These are phyloP conservation scores for Chaetodon trifasciatus DNA, from an alignment of 2,797 vertebrate species.

Conservation along the genomic window DNA sequence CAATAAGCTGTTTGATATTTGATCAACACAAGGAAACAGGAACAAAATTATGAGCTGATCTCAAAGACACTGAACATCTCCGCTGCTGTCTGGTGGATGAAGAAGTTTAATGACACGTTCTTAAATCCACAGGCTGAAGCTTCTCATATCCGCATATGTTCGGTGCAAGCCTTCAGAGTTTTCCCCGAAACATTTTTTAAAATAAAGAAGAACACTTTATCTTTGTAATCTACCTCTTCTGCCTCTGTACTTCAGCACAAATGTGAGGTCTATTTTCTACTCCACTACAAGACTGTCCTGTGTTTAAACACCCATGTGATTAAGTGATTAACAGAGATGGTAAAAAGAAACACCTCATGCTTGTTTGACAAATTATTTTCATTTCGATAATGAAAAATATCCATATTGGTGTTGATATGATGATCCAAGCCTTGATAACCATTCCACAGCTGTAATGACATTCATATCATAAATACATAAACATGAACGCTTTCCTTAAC, in stretches of 20 bases:
- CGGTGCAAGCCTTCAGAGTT: not conserved
- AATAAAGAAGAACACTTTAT: not conserved
- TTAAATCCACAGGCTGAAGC: not conserved
- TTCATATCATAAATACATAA: not conserved
- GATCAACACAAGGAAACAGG: not conserved
- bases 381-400: too few relatives aligned
- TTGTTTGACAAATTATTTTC: too few relatives aligned
- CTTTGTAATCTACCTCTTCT: not conserved
- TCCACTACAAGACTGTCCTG: not conserved
- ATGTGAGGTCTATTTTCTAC: not conserved
- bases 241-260: too few relatives aligned
- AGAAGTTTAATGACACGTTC: not conserved
- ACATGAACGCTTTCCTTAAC: not conserved
- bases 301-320: too few relatives aligned
- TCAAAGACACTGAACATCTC: constrained; percentile 4
- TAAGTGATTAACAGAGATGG: too few relatives aligned
- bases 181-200: too few relatives aligned
- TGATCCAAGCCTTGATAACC: too few relatives aligned
- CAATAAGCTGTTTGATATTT: not conserved
- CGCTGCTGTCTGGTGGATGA: constrained; percentile 62
- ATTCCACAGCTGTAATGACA: not conserved
- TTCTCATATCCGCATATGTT: not conserved
- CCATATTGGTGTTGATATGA: too few relatives aligned
- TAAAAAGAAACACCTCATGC: too few relatives aligned
- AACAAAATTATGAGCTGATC: not conserved